Percentiles rank a stretch among this genome's conserved stretches.
Conservation (phyloP, 2,797 vertebrate genomes). For the Acomys russatus region DNA sequence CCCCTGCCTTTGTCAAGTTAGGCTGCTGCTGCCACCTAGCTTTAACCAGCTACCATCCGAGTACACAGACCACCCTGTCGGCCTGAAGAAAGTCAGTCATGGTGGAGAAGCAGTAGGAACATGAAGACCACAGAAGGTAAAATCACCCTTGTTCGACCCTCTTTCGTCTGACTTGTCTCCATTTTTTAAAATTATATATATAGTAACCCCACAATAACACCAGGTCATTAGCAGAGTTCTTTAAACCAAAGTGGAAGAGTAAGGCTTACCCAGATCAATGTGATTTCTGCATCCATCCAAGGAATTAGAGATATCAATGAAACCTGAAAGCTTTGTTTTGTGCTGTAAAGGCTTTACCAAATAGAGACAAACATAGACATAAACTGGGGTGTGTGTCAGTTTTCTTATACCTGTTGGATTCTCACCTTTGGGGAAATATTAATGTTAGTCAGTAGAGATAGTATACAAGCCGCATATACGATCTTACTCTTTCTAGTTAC, state of each 20-base stretch:
- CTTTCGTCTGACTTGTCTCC: neutral
- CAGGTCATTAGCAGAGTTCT: neutral
- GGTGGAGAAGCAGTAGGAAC: neutral
- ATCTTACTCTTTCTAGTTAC: slow-evolving; percentile 24
- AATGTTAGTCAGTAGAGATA: neutral
- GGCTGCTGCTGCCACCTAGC: slow-evolving; percentile 60
- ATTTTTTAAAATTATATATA: slow-evolving; percentile 12
- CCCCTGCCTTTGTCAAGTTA: neutral
- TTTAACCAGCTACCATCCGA: slow-evolving; percentile 27
- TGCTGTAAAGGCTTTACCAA: slow-evolving; percentile 45
- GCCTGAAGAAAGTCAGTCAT: neutral
- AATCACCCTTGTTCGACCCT: neutral
- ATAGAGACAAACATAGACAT: neutral
- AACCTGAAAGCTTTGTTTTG: slow-evolving; percentile 25
- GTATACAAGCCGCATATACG: neutral
- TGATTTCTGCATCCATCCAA: neutral
- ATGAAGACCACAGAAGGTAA: neutral
- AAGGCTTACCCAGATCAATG: neutral
- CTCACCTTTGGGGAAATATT: neutral
- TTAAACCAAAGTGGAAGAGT: neutral
- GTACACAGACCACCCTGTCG: neutral
- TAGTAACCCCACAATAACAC: slow-evolving; percentile 6
- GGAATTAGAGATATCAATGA: neutral
- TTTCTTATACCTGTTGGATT: slow-evolving; percentile 30
- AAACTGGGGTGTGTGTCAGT: neutral